These are phyloP conservation scores for Matsumyia berberina DNA, from an alignment of 2,888 invertebrate species.

Conservation along the genomic window DNA sequence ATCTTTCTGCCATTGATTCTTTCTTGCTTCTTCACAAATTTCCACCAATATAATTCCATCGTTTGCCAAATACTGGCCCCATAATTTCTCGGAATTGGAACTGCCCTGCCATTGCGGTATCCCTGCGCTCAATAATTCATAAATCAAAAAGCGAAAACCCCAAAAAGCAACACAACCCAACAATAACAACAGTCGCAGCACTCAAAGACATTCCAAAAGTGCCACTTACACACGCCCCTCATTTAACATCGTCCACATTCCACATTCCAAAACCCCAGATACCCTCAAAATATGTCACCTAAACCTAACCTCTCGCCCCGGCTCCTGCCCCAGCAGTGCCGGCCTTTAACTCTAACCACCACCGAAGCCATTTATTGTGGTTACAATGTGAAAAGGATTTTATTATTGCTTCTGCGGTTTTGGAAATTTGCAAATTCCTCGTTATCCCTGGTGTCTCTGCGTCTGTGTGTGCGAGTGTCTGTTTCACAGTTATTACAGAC, in stretches of 20 bases:
- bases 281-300: conserved; percentile 67
- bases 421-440: conserved; percentile 66
- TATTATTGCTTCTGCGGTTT: conserved; percentile 73
- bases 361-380: conserved; percentile 73
- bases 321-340: neutral
- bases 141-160: conserved; percentile 50
- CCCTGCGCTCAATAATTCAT: conserved; percentile 47
- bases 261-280: conserved; percentile 48
- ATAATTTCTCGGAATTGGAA: neutral
- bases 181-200: neutral
- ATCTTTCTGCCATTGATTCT: no score
- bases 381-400: conserved; percentile 72
- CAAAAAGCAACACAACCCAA: conserved; percentile 2
- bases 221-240: conserved; percentile 31
- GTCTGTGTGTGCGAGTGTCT: neutral
- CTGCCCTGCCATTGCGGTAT: conserved; percentile 18
- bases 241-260: conserved; percentile 42
- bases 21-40: no score
- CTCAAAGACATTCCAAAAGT: conserved; percentile 48
- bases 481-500: conserved; percentile 44
- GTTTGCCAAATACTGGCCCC: conserved; percentile 5
- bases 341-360: conserved; percentile 36
- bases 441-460: conserved; percentile 5
- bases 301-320: conserved; percentile 8
- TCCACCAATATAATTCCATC: neutral